Conservation (phyloP, 2,113 vertebrate genomes). For the Xerus inauris region DNA sequence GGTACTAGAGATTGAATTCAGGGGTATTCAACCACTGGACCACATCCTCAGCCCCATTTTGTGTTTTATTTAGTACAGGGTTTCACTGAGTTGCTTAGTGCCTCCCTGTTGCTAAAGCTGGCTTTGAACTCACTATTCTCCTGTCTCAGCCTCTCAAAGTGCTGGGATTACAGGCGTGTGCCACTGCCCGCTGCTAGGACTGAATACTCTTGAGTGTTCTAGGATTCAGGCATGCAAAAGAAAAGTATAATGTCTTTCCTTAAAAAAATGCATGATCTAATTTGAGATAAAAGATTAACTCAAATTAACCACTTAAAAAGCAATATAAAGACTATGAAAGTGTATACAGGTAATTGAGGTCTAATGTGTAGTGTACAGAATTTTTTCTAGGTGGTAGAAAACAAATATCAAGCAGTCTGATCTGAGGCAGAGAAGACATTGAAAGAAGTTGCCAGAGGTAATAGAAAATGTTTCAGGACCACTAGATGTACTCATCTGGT, state of each 20-base stretch:
- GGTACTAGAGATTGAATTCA: too few species aligned
- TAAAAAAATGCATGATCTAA: constrained; percentile 28
- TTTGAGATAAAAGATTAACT: constrained; percentile 49
- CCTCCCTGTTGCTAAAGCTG: too few species aligned
- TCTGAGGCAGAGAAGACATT: not conserved
- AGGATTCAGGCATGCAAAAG: not conserved
- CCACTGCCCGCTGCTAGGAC: too few species aligned
- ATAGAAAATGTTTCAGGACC: not conserved
- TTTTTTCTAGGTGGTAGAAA: not conserved
- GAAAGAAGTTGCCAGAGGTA: not conserved
- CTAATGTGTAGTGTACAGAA: not conserved
- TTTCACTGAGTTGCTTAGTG: too few species aligned
- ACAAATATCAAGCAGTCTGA: not conserved
- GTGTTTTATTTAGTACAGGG: too few species aligned
- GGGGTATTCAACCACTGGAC: too few species aligned
- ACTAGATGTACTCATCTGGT: not conserved
- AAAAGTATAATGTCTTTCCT: not conserved
- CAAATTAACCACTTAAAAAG: constrained; percentile 61
- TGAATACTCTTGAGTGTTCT: not conserved
- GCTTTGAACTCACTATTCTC: too few species aligned
- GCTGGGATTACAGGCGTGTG: too few species aligned
- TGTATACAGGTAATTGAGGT: not conserved
- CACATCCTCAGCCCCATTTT: too few species aligned
- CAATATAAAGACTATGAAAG: constrained; percentile 34
- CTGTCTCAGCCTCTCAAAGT: too few species aligned